phyloP scores from a whole-genome alignment of 2,888 invertebrate genomes.

The Anagyrus pseudococci region DNA sequence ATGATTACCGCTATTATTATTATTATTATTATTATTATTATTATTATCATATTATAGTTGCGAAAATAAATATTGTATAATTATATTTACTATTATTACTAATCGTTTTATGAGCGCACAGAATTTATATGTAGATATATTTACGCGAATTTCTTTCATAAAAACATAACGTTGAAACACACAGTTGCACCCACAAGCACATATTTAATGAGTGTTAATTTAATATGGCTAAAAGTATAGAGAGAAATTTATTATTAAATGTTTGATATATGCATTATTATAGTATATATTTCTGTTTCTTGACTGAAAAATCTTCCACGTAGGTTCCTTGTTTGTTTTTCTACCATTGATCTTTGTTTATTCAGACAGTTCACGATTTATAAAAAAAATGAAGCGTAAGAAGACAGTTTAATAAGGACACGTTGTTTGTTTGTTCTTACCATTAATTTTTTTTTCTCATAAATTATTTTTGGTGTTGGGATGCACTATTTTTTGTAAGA shows the following conservation, averaged over 20 bases:
- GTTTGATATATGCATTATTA: conserved; percentile 45
- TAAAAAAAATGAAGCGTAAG: conserved; percentile 12
- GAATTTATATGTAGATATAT: conserved; percentile 28
- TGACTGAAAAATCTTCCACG: conserved; percentile 33
- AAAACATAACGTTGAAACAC: conserved; percentile 33
- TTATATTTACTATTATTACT: conserved; percentile 42
- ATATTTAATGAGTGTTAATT: conserved; percentile 28
- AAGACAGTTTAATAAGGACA: conserved; percentile 35
- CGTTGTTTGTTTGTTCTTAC: conserved; percentile 43
- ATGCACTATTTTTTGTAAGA: conserved; percentile 40
- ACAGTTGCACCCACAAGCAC: conserved; percentile 31
- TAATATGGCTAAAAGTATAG: conserved; percentile 14
- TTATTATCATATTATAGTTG: conserved; percentile 37
- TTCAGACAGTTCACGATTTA: conserved; percentile 28
- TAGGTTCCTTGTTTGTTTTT: conserved; percentile 30
- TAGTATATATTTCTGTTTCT: conserved; percentile 28
- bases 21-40: conserved; percentile 47
- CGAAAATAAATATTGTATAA: conserved; percentile 31
- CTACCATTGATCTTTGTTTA: conserved; percentile 23
- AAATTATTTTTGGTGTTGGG: conserved; percentile 50
- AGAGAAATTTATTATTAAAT: conserved; percentile 46
- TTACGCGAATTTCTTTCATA: conserved; percentile 32
- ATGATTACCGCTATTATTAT: conserved; percentile 44
- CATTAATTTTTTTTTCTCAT: conserved; percentile 26
- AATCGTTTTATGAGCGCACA: conserved; percentile 47